Conservation (phyloP, 1,140 invertebrate species). For the Scaptomyza montana region DNA sequence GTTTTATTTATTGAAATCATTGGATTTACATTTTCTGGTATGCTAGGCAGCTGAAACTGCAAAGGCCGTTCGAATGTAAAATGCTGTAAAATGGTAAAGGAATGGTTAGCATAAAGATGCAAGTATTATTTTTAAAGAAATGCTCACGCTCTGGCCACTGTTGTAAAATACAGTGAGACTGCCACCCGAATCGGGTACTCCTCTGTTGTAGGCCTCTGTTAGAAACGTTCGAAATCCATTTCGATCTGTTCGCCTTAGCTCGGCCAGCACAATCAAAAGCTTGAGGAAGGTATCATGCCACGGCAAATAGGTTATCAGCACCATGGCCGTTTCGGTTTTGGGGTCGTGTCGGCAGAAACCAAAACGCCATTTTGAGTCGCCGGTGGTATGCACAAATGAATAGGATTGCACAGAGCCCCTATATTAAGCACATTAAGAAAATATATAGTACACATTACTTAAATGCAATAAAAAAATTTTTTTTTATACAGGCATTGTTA, state of each 20-base stretch:
- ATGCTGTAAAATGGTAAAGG: slow-evolving; percentile 85
- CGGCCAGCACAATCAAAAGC: slow-evolving; percentile 84
- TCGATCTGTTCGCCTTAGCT: slow-evolving; percentile 67
- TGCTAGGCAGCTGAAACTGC: slow-evolving; percentile 92
- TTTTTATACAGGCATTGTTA: too few relatives aligned
- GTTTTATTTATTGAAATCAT: neutral
- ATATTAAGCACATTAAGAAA: slow-evolving; percentile 10
- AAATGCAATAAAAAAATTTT: too few relatives aligned
- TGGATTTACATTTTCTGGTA: slow-evolving; percentile 96
- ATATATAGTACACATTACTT: neutral
- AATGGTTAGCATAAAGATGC: slow-evolving; percentile 2
- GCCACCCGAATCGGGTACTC: slow-evolving; percentile 86
- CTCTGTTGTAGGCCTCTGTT: slow-evolving; percentile 87
- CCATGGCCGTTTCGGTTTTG: slow-evolving; percentile 90
- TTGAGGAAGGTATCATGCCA: slow-evolving; percentile 98
- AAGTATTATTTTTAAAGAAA: neutral
- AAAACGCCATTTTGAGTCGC: slow-evolving; percentile 97
- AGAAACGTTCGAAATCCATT: slow-evolving; percentile 86
- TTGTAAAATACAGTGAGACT: slow-evolving; percentile 86
- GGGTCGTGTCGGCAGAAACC: slow-evolving; percentile 97
- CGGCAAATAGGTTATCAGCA: slow-evolving; percentile 93
- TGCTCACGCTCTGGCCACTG: slow-evolving; percentile 85
- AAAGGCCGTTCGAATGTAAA: slow-evolving; percentile 91
- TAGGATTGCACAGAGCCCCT: slow-evolving; percentile 85
- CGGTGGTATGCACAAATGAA: slow-evolving; percentile 96